Conservation (phyloP, 1,140 invertebrate species). For the Diploscapter pachys region DNA sequence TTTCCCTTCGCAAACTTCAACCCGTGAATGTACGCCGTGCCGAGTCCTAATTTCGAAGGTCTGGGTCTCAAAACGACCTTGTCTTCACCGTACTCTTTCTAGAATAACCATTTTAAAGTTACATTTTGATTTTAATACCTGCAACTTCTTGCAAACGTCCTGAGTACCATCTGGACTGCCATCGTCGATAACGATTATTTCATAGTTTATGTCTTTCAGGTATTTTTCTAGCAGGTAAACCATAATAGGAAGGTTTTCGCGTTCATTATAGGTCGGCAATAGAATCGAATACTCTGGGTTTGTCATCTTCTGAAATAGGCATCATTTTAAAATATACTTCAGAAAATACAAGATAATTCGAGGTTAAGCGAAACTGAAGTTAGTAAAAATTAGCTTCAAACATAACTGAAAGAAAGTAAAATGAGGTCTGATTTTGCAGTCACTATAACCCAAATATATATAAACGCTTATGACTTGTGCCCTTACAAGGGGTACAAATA, state of each 20-base stretch:
- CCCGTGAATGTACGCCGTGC: slow-evolving; percentile 87
- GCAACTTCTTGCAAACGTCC: slow-evolving; percentile 84
- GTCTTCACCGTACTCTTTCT: slow-evolving; percentile 77
- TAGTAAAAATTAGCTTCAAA: no score
- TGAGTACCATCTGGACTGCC: slow-evolving; percentile 95
- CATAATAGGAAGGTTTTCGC: slow-evolving; percentile 94
- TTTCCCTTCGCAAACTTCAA: slow-evolving; percentile 94
- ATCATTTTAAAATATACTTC: no score
- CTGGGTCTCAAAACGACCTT: slow-evolving; percentile 86
- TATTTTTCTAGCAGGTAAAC: slow-evolving; percentile 92
- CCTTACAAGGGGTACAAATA: no score
- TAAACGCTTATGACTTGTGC: no score
- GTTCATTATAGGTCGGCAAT: slow-evolving; percentile 95
- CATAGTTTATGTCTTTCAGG: slow-evolving; percentile 69
- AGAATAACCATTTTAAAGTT: no score
- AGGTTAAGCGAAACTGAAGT: no score
- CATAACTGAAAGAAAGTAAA: no score
- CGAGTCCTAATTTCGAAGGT: slow-evolving; percentile 88
- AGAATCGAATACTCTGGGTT: slow-evolving; percentile 77
- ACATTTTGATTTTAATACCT: slow-evolving; percentile 60
- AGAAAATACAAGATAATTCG: no score
- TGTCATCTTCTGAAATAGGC: no score
- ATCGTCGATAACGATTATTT: slow-evolving; percentile 89
- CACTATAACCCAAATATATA: no score
- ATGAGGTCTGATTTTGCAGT: no score